Conservation (phyloP, 2,797 vertebrate genomes). For the Schizothorax lantsangensis region DNA sequence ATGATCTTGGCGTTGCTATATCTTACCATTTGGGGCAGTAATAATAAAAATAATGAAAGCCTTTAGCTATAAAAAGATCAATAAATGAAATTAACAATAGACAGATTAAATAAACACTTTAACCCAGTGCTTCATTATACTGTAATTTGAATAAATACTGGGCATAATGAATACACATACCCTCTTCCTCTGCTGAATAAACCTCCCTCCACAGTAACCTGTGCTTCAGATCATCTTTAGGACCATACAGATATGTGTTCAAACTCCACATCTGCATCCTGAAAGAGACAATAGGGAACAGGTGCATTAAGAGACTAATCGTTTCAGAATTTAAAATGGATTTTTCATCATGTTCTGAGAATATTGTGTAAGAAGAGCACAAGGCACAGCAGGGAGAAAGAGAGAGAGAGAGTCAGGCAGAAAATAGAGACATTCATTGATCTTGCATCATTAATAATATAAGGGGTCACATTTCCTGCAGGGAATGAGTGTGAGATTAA, state of each 20-base stretch:
- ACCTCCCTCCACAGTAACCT: conserved; percentile 88
- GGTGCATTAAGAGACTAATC: background rate
- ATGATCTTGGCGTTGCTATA: too few species aligned
- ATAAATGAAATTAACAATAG: background rate
- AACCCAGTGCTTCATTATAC: background rate
- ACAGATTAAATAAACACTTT: background rate
- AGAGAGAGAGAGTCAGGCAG: background rate
- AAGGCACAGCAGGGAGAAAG: background rate
- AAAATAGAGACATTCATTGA: conserved; percentile 29
- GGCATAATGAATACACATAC: conserved; percentile 65
- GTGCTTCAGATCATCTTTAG: conserved; percentile 90
- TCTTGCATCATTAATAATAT: conserved; percentile 39
- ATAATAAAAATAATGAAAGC: conserved; percentile 10
- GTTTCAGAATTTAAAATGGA: background rate
- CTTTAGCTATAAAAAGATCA: background rate
- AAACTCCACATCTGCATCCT: conserved; percentile 84
- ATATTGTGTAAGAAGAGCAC: background rate
- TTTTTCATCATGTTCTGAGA: background rate
- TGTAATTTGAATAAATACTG: background rate
- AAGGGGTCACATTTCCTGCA: conserved; percentile 34
- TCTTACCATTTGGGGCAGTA: too few species aligned
- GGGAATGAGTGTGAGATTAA: conserved; percentile 22
- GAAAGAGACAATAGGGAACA: conserved; percentile 5
- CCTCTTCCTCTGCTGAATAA: conserved; percentile 86
- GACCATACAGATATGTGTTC: conserved; percentile 88